Conservation (phyloP, 2,113 vertebrate species). For the Osmerus eperlanus region DNA sequence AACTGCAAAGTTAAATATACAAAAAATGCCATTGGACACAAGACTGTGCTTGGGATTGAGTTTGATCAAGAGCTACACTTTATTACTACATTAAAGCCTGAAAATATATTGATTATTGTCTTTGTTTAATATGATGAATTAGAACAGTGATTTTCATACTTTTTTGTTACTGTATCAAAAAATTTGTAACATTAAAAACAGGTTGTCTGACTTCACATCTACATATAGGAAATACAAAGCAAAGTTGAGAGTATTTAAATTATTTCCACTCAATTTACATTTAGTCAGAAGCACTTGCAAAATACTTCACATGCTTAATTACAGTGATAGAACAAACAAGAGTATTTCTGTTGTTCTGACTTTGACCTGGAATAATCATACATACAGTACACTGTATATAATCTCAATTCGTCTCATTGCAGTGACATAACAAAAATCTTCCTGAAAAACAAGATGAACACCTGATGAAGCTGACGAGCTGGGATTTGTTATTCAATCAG, state of each 20-base stretch:
- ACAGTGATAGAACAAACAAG: background rate
- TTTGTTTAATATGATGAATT: no score
- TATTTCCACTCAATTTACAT: background rate
- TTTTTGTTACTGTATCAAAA: background rate
- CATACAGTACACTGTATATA: background rate
- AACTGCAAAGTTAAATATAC: background rate
- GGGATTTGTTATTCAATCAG: no score
- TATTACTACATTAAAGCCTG: background rate
- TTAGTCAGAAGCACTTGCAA: slow-evolving; percentile 5
- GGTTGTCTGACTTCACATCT: background rate
- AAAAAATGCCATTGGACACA: background rate
- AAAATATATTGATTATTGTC: background rate
- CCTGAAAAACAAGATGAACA: no score
- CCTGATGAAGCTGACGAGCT: no score
- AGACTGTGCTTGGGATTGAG: background rate
- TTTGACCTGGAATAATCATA: background rate
- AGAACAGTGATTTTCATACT: background rate
- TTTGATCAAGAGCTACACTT: background rate
- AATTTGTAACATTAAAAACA: background rate
- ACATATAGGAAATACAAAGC: background rate
- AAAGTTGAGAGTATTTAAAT: background rate
- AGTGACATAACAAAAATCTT: no score
- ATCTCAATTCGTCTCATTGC: no score
- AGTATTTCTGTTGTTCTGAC: background rate
- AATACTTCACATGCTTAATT: background rate